Base-by-base conservation (phyloP, 2,113 vertebrate species). In the Pelodiscus sinensis region DNA sequence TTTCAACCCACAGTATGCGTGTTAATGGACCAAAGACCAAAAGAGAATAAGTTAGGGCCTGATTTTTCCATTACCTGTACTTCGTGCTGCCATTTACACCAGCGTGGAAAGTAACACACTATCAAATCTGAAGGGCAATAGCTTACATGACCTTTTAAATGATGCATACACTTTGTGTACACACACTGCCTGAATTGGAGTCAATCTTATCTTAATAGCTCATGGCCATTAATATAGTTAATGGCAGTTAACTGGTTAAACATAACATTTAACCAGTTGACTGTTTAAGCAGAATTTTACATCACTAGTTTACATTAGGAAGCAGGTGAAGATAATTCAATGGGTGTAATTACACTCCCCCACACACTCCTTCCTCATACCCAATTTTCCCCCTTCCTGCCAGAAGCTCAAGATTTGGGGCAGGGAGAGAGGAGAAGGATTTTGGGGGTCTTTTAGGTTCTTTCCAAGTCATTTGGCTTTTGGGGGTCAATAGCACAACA, bases 111-210 rank as follows among this genome's bases (percentile, higher is more conserved):
- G 57, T 2, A 8, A 92, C 90, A 75, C 54, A 57, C 0, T 51
- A 94, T 54, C 85, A 82, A 88, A 31, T 82, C 65, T 31, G 10
- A 55, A 77, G 65, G 71, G 83, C 27, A 79, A 6, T 85, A 78
- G 86, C 62, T 92, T 79, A 27, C 92, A 82, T 5, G 44, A 81
- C 77, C 87, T 71, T 92, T 68, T 90, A 90, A 88, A 10, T 52
- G 38, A 84, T 57, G 65, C 3, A 4, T 3, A 31, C 0, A 0
- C 27, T 88, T 44, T 81, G 55, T 50, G 54, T 35, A 91, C 24
- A 14, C 8, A 54, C 44, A 52, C 82, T 14, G 44, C 6, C 82
- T 51, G 38, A 25, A 13, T 27, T 56, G 24, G 25, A 58, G 82
- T 58, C 58, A 78, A 50, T 79, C 91, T 79, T 88, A 57, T 35